Percentiles rank a stretch among this genome's conserved stretches.
phyloP scores from a whole-genome alignment of 2,113 vertebrate genomes.

The Panthera uncia region DNA sequence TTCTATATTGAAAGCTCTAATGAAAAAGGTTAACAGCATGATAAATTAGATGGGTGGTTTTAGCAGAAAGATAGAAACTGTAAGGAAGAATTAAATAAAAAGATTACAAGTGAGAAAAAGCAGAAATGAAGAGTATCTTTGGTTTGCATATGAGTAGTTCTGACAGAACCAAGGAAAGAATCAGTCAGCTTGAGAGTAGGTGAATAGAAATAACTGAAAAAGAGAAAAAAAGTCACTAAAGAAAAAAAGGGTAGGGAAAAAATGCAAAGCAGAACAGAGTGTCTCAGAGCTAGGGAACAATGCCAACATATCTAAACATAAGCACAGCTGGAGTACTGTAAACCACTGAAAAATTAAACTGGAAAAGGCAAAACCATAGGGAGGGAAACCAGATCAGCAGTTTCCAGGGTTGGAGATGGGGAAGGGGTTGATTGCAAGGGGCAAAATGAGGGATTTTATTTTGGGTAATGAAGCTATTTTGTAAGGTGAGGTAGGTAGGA shows the following conservation, averaged over 20 bases:
- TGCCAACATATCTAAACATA: background rate
- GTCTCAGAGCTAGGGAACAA: background rate
- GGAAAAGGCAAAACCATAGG: background rate
- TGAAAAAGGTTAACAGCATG: background rate
- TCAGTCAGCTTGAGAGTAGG: background rate
- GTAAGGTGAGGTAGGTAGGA: background rate
- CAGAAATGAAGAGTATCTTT: background rate
- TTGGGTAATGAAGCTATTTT: background rate
- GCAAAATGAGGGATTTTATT: background rate
- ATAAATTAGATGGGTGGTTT: background rate
- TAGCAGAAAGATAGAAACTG: background rate
- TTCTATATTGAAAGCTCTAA: background rate
- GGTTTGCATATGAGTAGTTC: background rate
- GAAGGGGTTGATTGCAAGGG: background rate
- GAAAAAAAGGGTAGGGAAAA: background rate
- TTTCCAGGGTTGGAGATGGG: background rate
- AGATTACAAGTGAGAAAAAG: constrained; percentile 6
- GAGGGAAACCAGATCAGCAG: background rate
- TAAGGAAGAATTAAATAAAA: background rate
- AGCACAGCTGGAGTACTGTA: background rate
- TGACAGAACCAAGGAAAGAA: background rate
- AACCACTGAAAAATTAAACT: background rate
- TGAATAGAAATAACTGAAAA: background rate
- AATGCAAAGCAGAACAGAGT: background rate
- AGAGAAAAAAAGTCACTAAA: background rate